Conservation (phyloP, 1,140 invertebrate species). For the Plodia interpunctella region DNA sequence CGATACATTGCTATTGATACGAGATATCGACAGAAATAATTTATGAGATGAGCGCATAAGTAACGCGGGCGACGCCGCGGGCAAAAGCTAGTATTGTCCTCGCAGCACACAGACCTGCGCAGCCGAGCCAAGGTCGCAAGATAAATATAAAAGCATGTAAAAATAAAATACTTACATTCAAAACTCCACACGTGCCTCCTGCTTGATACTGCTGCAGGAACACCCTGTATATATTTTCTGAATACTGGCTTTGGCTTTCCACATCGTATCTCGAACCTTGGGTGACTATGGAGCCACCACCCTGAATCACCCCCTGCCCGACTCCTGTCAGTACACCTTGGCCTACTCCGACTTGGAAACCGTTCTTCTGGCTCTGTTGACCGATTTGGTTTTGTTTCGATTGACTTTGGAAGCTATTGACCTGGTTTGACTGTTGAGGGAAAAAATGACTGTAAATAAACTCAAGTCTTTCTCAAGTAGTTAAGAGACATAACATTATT, state of each 20-base stretch:
- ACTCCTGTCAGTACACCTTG: constrained; percentile 24
- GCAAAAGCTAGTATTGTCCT: too few relatives aligned
- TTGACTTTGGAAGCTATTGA: neutral
- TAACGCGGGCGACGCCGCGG: too few relatives aligned
- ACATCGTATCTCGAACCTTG: constrained; percentile 25
- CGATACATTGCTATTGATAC: too few relatives aligned
- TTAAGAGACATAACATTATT: too few relatives aligned
- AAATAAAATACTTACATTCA: constrained; percentile 48
- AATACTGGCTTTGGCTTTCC: constrained; percentile 38
- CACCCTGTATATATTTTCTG: constrained; percentile 44
- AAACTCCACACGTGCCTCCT: constrained; percentile 48
- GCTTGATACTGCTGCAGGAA: constrained; percentile 47
- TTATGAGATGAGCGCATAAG: too few relatives aligned
- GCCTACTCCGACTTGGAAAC: neutral
- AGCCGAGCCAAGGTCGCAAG: neutral
- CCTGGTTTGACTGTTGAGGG: neutral
- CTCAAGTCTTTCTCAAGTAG: neutral
- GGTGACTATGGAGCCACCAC: constrained; percentile 15
- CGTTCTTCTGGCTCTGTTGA: neutral
- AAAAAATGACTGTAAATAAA: neutral
- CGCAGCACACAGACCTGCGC: too few relatives aligned
- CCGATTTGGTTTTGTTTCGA: neutral
- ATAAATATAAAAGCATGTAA: neutral
- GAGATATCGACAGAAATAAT: too few relatives aligned
- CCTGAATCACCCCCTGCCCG: constrained; percentile 24